phyloP scores from a whole-genome alignment of 2,113 vertebrate genomes.

The Saguinus imperator region DNA sequence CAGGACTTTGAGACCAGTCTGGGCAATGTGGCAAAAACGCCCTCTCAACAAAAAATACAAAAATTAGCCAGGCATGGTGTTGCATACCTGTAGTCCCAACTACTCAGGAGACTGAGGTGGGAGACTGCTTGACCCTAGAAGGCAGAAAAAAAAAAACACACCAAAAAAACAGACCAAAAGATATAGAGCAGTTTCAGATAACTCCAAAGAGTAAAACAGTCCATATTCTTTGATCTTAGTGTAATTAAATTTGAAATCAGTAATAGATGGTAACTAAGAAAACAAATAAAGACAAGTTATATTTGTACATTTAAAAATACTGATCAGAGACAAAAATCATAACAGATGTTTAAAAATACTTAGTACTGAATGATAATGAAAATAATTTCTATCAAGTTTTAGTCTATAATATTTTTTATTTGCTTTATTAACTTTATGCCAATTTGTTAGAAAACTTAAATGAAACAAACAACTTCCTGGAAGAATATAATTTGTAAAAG shows the following conservation, averaged over 20 bases:
- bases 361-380: background rate
- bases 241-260: background rate
- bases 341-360: background rate
- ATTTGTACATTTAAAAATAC: slow-evolving; percentile 32
- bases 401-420: no score
- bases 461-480: background rate
- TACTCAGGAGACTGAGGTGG: no score
- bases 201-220: background rate
- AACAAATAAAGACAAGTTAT: background rate
- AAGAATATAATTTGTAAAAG: slow-evolving; percentile 23
- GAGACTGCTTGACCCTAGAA: no score
- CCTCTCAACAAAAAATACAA: no score
- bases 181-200: background rate
- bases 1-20: no score
- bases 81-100: no score
- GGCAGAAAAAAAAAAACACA: no score
- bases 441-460: slow-evolving; percentile 1
- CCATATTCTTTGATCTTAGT: background rate
- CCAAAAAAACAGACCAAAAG: background rate
- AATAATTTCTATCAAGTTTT: background rate
- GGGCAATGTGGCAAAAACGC: no score
- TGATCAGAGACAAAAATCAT: background rate
- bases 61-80: no score
- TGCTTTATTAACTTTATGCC: background rate
- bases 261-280: background rate